Conservation (phyloP, 2,888 invertebrate species). For the Chaetogeoica ovagalla region DNA sequence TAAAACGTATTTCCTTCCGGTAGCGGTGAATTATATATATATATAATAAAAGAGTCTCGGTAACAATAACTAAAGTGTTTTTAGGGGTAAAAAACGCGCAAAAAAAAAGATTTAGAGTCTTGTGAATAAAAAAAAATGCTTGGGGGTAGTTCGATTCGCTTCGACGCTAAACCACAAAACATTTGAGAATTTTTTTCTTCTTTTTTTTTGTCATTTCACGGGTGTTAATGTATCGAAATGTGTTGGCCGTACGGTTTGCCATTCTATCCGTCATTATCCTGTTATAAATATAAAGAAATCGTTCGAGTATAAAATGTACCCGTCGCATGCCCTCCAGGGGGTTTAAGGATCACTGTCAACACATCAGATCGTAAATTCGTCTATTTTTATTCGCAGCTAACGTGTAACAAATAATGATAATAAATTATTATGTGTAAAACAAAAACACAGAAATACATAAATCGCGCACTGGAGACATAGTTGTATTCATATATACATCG, state of each 20-base stretch:
- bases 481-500: too few relatives aligned
- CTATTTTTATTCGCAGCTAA: background rate
- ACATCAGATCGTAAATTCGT: constrained; percentile 31
- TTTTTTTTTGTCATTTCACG: constrained; percentile 40
- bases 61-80: constrained; percentile 49
- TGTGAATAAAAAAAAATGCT: constrained; percentile 37
- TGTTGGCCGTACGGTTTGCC: constrained; percentile 33
- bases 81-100: constrained; percentile 42
- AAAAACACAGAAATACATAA: too few relatives aligned
- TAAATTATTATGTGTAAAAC: background rate
- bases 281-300: constrained; percentile 30
- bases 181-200: constrained; percentile 34
- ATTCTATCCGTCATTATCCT: constrained; percentile 37
- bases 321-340: constrained; percentile 16
- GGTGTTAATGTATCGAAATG: constrained; percentile 46
- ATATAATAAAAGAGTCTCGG: constrained; percentile 32
- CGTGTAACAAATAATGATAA: background rate
- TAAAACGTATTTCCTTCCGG: constrained; percentile 48
- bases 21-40: constrained; percentile 23
- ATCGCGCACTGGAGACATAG: too few relatives aligned
- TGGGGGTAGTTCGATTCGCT: constrained; percentile 47
- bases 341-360: constrained; percentile 49
- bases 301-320: constrained; percentile 46
- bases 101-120: constrained; percentile 28
- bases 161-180: constrained; percentile 53